Percentiles rank a stretch among this genome's conserved stretches.
phyloP scores from a whole-genome alignment of 2,888 invertebrate species.

The Hyalella azteca region DNA sequence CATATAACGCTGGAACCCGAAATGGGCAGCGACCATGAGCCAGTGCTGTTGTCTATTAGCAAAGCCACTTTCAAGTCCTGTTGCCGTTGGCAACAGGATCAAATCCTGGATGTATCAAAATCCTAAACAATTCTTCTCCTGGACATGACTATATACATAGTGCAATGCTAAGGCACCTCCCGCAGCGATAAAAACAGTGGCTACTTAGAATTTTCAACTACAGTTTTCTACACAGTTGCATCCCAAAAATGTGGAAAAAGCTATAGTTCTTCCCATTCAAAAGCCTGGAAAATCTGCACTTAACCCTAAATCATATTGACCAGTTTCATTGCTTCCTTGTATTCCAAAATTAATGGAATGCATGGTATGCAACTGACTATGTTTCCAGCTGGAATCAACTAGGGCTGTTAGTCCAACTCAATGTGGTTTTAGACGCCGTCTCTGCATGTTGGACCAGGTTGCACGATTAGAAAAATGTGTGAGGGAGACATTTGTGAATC shows the following conservation, averaged over 20 bases:
- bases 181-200: neutral
- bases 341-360: neutral
- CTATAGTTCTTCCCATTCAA: neutral
- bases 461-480: neutral
- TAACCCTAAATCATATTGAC: neutral
- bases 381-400: neutral
- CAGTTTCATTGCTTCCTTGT: neutral
- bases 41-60: neutral
- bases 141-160: neutral
- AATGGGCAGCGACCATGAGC: neutral
- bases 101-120: neutral
- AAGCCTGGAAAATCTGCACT: neutral
- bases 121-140: neutral
- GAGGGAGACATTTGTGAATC: neutral
- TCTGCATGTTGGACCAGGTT: constrained; percentile 9
- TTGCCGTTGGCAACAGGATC: neutral
- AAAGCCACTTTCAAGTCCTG: neutral
- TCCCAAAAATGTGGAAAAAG: neutral
- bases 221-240: neutral
- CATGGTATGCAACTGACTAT: neutral
- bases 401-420: neutral
- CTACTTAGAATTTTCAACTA: neutral
- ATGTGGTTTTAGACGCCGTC: neutral
- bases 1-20: neutral
- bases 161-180: neutral